Percentiles rank a stretch among this genome's conserved stretches.
phyloP scores from a whole-genome alignment of 2,888 invertebrate species.

The Tiphia femorata region DNA sequence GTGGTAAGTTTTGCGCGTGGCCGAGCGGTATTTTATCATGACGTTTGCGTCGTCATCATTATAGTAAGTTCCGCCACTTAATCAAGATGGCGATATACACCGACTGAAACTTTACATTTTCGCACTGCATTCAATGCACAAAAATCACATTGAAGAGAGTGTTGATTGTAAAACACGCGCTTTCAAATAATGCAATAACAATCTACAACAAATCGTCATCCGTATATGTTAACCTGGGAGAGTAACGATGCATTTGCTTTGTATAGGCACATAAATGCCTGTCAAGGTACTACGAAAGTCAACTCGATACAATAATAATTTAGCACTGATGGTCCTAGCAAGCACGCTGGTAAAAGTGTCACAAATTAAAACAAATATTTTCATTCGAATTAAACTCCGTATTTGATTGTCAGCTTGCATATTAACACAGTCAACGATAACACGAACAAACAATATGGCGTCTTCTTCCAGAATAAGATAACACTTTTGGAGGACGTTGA shows the following conservation, averaged over 20 bases:
- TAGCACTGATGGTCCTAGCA: constrained; percentile 8
- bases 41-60: constrained; percentile 42
- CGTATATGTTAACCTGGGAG: constrained; percentile 11
- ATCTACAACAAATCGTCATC: constrained; percentile 1
- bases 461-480: constrained; percentile 13
- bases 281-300: constrained; percentile 43
- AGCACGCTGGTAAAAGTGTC: constrained; percentile 9
- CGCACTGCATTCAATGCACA: background rate
- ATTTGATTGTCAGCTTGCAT: constrained; percentile 7
- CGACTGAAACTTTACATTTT: constrained; percentile 31
- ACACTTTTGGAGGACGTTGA: constrained; percentile 22
- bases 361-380: constrained; percentile 14
- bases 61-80: constrained; percentile 50
- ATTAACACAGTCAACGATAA: constrained; percentile 17
- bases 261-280: constrained; percentile 29
- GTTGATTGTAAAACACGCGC: background rate
- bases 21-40: constrained; percentile 28
- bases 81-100: constrained; percentile 48
- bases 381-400: constrained; percentile 5
- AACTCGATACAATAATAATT: constrained; percentile 19
- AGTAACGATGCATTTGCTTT: constrained; percentile 20
- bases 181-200: background rate
- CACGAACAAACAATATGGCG: constrained; percentile 39
- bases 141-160: constrained; percentile 12
- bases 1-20: constrained; percentile 27